Evolutionary conservation across 92 coral and sea anemone genomes (phyloP).

Genomic region (Epizoanthus illoricatus): DNA sequence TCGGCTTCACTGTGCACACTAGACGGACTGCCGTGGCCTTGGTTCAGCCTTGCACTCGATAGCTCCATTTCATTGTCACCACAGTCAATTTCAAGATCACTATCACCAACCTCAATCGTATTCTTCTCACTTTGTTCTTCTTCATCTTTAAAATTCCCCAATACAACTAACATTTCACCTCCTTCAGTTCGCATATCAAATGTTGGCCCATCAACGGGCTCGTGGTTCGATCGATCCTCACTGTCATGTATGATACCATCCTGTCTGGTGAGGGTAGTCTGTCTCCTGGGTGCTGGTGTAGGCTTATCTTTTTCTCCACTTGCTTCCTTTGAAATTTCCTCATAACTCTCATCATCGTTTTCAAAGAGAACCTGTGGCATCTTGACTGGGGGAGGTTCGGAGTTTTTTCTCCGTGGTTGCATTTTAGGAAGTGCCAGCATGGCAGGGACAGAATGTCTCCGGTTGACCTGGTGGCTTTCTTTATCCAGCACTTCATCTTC

Average conservation of each 20-base stretch:
- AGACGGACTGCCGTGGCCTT: slow-evolving; percentile 74
- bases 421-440: slow-evolving; percentile 21
- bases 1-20: slow-evolving; percentile 78
- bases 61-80: slow-evolving; percentile 63
- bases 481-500: slow-evolving; percentile 48
- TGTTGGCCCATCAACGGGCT: slow-evolving; percentile 49
- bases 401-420: slow-evolving; percentile 33
- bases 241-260: slow-evolving; percentile 63
- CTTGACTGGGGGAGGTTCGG: slow-evolving; percentile 23
- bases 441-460: slow-evolving; percentile 40
- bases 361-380: slow-evolving; percentile 18
- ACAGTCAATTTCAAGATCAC: slow-evolving; percentile 69
- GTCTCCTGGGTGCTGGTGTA: slow-evolving; percentile 55
- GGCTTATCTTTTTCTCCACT: slow-evolving; percentile 25
- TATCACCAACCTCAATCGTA: slow-evolving; percentile 43
- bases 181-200: slow-evolving; percentile 68
- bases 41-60: slow-evolving; percentile 67
- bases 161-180: slow-evolving; percentile 66
- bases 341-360: slow-evolving; percentile 5
- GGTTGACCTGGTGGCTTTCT: slow-evolving; percentile 33
- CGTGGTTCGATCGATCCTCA: slow-evolving; percentile 15
- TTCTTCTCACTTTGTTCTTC: slow-evolving; percentile 48
- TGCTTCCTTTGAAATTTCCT: background rate
- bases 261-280: slow-evolving; percentile 71
- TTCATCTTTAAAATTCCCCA: slow-evolving; percentile 52